phyloP scores from a whole-genome alignment of 37 sponge, comb jelly and placozoan genomes.

The Ephydatia muelleri region DNA sequence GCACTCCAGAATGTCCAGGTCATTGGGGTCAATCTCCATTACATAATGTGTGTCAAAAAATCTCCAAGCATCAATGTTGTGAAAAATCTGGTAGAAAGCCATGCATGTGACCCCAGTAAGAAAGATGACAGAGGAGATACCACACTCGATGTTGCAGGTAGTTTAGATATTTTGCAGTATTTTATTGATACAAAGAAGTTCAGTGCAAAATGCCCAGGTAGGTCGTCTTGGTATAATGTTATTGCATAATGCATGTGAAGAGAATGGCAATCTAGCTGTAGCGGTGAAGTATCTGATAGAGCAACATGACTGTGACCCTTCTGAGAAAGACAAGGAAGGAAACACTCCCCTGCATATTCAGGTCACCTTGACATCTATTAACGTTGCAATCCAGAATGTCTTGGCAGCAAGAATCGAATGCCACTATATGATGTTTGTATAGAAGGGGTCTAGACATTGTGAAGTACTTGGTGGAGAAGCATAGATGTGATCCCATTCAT shows the following conservation, averaged over 20 bases:
- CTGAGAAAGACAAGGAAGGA: conserved; percentile 39
- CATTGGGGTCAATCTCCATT: too few species aligned
- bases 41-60: too few species aligned
- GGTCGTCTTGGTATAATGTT: neutral
- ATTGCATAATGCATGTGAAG: neutral
- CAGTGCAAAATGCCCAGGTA: neutral
- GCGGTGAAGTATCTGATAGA: conserved; percentile 37
- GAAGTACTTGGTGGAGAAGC: too few species aligned
- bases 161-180: neutral
- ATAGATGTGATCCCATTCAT: too few species aligned
- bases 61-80: neutral
- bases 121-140: neutral
- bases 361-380: conserved; percentile 43
- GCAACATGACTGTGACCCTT: conserved; percentile 9
- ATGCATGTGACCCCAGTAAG: neutral
- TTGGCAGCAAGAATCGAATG: conserved; percentile 41
- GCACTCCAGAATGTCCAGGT: too few species aligned
- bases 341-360: conserved; percentile 47
- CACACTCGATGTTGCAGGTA: neutral
- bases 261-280: neutral
- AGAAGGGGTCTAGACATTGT: conserved; percentile 22
- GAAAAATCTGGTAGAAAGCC: neutral
- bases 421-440: conserved; percentile 66
- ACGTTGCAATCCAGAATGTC: neutral
- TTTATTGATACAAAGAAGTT: neutral